phyloP scores from a whole-genome alignment of 1,140 invertebrate genomes.

The Dufourea novaeangliae region DNA sequence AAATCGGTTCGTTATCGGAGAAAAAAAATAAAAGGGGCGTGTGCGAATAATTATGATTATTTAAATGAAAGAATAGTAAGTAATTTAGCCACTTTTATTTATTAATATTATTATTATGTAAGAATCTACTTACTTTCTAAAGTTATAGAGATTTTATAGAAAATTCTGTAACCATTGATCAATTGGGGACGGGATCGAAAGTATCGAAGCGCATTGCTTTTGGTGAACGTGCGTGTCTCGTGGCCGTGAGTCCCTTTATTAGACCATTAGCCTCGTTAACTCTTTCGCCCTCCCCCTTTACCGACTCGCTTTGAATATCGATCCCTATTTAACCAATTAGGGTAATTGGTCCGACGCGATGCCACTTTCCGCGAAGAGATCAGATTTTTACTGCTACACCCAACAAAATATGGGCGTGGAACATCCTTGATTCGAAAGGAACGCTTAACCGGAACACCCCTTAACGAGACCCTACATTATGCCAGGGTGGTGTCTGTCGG shows the following conservation, averaged over 20 bases:
- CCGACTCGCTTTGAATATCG: conserved; percentile 43
- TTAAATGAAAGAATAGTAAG: no score
- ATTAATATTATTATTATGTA: no score
- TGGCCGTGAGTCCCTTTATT: conserved; percentile 54
- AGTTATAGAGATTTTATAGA: background rate
- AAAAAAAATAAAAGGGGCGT: no score
- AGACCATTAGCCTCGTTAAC: conserved; percentile 38
- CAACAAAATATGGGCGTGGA: conserved; percentile 32
- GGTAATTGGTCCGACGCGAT: conserved; percentile 27
- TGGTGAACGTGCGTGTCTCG: conserved; percentile 43
- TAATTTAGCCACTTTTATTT: no score
- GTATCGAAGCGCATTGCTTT: conserved; percentile 27
- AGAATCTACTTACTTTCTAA: no score
- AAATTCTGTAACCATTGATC: background rate
- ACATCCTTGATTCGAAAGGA: conserved; percentile 24
- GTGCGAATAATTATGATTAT: no score
- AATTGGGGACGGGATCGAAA: conserved; percentile 19
- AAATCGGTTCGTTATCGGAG: no score
- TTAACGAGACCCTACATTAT: no score
- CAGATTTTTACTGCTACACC: background rate
- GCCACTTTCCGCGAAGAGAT: conserved; percentile 8
- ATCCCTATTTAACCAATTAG: conserved; percentile 43
- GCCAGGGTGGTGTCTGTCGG: conserved; percentile 49
- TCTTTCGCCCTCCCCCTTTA: background rate
- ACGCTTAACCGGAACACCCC: conserved; percentile 33